These are phyloP conservation scores for Microctonus hyperodae DNA, from an alignment of 2,888 invertebrate genomes.

Conservation along the genomic window DNA sequence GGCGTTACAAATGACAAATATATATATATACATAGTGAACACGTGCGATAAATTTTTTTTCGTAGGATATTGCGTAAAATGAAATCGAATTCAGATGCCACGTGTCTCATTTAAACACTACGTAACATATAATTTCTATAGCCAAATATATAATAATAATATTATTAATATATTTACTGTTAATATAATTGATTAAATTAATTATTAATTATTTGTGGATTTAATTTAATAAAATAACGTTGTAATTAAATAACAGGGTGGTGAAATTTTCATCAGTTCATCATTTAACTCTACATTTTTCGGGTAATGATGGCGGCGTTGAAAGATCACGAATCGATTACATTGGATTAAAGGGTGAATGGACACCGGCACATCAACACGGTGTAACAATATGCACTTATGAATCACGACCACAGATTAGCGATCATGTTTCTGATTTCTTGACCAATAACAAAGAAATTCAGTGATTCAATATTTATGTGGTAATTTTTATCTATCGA, in stretches of 20 bases:
- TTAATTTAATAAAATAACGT: constrained; percentile 17
- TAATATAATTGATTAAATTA: neutral
- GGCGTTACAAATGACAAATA: neutral
- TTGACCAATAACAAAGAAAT: constrained; percentile 32
- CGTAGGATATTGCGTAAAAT: too few relatives aligned
- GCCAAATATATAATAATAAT: too few relatives aligned
- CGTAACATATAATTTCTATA: neutral
- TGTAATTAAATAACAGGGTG: constrained; percentile 70
- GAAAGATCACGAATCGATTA: constrained; percentile 89
- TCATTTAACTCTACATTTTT: constrained; percentile 90
- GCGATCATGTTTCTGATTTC: constrained; percentile 76
- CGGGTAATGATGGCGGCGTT: constrained; percentile 80
- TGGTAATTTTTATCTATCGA: constrained; percentile 5
- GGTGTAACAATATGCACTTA: constrained; percentile 93
- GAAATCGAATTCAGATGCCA: neutral
- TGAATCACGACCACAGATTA: constrained; percentile 83
- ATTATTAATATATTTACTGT: too few relatives aligned
- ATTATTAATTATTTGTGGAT: constrained; percentile 15
- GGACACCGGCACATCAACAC: constrained; percentile 81
- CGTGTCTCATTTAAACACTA: neutral
- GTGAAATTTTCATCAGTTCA: constrained; percentile 91
- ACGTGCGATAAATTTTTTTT: too few relatives aligned
- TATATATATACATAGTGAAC: neutral
- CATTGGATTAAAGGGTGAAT: constrained; percentile 95
- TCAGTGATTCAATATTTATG: constrained; percentile 30